Base-by-base conservation (phyloP, 2,797 vertebrate species). In the Urocyon cinereoargenteus region DNA sequence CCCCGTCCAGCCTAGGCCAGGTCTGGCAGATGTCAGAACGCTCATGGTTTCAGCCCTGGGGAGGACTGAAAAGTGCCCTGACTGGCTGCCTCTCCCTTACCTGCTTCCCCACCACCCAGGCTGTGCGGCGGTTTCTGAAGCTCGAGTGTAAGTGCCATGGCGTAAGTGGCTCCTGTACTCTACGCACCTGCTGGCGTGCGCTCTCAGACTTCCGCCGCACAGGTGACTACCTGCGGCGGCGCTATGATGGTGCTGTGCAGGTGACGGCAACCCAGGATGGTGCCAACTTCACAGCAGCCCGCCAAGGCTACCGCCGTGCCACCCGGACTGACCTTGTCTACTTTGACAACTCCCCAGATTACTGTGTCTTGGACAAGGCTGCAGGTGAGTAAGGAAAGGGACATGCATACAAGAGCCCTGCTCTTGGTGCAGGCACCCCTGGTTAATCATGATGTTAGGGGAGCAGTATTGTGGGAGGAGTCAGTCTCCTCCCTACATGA, bases 81-180 rank as follows among this genome's bases (percentile, higher is more conserved):
- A 87, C 53, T 16, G 66, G 77, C 70, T 77, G 15, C 78, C 19
- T 72, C 18, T 64, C 88, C 83, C 90, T 96, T 40, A 51, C 62
- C 90, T 95, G 55, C 51, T 77, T 98, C 97, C 98, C 98, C 96
- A 78, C 97, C 97, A 98, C 96, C 97, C 96, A 99, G 99, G 99
- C 99, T 86, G 99, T 99, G 98, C 99, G 99, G 98, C 99, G 99
- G 89, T 99, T 99, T 98, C 99, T 99, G 99, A 99, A 99, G 99
- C 99, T 99, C 98, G 99, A 99, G 98, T 99, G 99, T 98, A 99
- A 99, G 98, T 99, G 99, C 98, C 99, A 99, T 0, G 99, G 99
- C 26, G 99, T 99, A 97, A 99, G 99, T 0, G 99, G 99, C 97
- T 99, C 99, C 97, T 99, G 99, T 97, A 99, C 99, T 15, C 99